Base-by-base conservation (phyloP, 2,888 invertebrate genomes). In the Tipula unca region DNA sequence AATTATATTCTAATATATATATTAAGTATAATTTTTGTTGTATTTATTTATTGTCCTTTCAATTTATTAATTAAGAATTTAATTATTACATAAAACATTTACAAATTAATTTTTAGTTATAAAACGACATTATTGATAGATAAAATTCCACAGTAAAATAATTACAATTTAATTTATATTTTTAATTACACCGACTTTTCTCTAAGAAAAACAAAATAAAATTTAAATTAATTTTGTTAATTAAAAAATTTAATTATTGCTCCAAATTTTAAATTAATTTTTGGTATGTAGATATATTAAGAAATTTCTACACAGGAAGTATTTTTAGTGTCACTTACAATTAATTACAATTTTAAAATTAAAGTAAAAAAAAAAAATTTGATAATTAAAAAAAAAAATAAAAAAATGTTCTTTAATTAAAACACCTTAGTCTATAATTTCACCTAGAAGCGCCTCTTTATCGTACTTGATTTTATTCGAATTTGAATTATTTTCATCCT, bases 381-480 rank as follows among this genome's bases (percentile, higher is more conserved):
- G n/a, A n/a, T n/a, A n/a, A 6, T 54, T 17, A 54, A 54, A 32
- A 54, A 54, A 54, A 54, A 54, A 54, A 4, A 32, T 32, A 32
- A 32, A 32, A 32, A 32, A 32, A 54, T 17, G 3, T 20, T 54
- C 3, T 8, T 54, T 54, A 17, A 17, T 6, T 54, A 17, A 25
- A 69, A 25, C 69, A 39, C 1, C 13, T 84, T 36, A 84, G 36
- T 84, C 84, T 32, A 84, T 84, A 20, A 84, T 36, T 36, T 36
- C 84, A 17, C 84, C 36, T 36, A 36, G 84, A 17, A 85, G 54
- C 29, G 48, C 29, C 25, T 48, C 29, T 85, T 85, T 85, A 6
- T 85, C 83, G 42, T 84, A 8, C 42, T 54, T 85, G 3, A 89
- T 85, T 88, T 84, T 35, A 4, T n/a, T 85, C 10, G 25, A 39